phyloP scores from a whole-genome alignment of 2,797 vertebrate species.

The Salmo trutta region DNA sequence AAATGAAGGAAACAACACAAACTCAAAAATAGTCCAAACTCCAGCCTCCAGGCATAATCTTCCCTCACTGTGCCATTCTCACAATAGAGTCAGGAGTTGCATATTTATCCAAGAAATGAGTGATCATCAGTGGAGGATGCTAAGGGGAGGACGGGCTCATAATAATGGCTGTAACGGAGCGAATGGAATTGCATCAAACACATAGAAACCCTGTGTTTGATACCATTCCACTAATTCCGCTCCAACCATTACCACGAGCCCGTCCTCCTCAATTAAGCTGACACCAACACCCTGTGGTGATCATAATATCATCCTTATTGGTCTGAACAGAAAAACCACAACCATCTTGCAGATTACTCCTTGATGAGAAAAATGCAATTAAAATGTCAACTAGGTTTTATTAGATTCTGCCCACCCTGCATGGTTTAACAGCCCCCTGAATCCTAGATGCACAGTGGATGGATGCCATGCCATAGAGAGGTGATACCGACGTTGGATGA shows the following conservation, averaged over 20 bases:
- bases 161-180: too few relatives aligned
- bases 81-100: conserved; percentile 48
- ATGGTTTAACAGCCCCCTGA: conserved; percentile 64
- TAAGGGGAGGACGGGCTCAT: too few relatives aligned
- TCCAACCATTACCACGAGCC: too few relatives aligned
- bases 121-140: conserved; percentile 32
- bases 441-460: conserved; percentile 39
- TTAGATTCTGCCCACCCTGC: conserved; percentile 74
- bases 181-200: too few relatives aligned
- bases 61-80: background rate
- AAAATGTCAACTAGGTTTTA: conserved; percentile 81
- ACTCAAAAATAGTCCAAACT: too few relatives aligned
- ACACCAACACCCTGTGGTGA: background rate
- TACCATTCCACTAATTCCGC: too few relatives aligned
- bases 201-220: too few relatives aligned
- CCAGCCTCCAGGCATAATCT: background rate
- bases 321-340: conserved; percentile 73
- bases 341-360: conserved; percentile 77
- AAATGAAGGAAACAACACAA: background rate
- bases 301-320: conserved; percentile 77
- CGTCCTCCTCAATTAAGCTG: background rate
- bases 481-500: conserved; percentile 54
- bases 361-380: conserved; percentile 83
- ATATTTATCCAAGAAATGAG: conserved; percentile 75
- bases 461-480: conserved; percentile 43